These are phyloP conservation scores for Notamacropus eugenii DNA, from an alignment of 2,797 vertebrate species.

Conservation along the genomic window DNA sequence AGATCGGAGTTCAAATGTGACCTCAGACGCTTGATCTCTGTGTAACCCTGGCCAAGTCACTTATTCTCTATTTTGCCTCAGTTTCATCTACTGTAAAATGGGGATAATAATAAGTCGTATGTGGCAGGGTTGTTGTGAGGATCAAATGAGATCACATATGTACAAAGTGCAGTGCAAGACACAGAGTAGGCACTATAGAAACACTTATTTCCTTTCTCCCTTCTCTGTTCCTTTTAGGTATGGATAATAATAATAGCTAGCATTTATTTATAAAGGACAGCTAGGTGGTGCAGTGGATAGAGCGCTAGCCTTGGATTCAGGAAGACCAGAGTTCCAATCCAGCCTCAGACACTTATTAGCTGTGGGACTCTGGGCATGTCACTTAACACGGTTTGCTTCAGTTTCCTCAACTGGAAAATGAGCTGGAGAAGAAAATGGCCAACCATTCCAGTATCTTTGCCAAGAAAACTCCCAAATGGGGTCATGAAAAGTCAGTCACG, in stretches of 20 bases:
- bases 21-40: neutral
- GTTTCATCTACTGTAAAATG: constrained; percentile 23
- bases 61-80: neutral
- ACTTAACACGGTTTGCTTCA: neutral
- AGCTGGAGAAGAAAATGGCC: neutral
- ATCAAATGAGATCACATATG: neutral
- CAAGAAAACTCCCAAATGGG: neutral
- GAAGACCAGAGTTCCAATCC: neutral
- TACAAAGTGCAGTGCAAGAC: neutral
- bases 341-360: neutral
- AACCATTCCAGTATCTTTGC: neutral
- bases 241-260: neutral
- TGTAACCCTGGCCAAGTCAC: neutral
- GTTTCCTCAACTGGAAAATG: neutral
- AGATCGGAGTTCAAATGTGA: neutral
- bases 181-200: neutral
- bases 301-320: neutral
- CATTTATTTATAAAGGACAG: neutral
- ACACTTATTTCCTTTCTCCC: neutral
- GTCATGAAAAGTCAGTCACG: neutral
- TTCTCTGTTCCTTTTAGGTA: neutral
- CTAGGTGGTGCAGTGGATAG: neutral
- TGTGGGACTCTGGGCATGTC: neutral
- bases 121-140: neutral
- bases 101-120: neutral